Conservation (phyloP, 2,797 vertebrate genomes). For the Enteromius treurensis region DNA sequence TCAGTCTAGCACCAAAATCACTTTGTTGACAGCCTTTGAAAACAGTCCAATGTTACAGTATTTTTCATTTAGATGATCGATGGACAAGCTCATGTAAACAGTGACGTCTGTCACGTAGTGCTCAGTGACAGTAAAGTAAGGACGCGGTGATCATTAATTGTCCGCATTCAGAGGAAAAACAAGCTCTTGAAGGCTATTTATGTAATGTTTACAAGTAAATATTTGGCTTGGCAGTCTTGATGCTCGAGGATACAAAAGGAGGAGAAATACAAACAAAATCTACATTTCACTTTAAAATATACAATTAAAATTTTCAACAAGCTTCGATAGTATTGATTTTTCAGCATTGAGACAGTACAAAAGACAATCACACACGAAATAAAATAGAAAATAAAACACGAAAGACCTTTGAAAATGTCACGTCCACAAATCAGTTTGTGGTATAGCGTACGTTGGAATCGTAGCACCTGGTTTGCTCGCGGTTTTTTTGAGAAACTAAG, state of each 20-base stretch:
- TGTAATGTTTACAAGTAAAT: conserved; percentile 64
- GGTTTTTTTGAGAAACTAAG: conserved; percentile 68
- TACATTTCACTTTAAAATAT: conserved; percentile 86
- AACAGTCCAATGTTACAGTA: conserved; percentile 22
- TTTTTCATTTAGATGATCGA: conserved; percentile 39
- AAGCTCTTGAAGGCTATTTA: conserved; percentile 69
- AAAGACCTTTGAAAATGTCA: conserved; percentile 64
- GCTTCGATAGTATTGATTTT: conserved; percentile 80
- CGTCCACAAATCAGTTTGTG: conserved; percentile 72
- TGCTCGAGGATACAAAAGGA: conserved; percentile 60
- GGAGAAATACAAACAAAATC: conserved; percentile 66
- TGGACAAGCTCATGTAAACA: conserved; percentile 62
- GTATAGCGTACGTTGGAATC: conserved; percentile 73
- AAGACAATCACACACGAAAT: conserved; percentile 69
- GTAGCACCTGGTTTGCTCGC: conserved; percentile 78
- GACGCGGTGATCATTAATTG: conserved; percentile 34
- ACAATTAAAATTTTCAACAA: conserved; percentile 82
- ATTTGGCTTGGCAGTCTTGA: conserved; percentile 72
- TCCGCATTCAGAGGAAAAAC: conserved; percentile 58
- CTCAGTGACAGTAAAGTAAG: conserved; percentile 33
- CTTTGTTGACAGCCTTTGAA: conserved; percentile 38
- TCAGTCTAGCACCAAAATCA: conserved; percentile 70
- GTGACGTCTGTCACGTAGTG: conserved; percentile 59
- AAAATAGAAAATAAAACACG: conserved; percentile 66
- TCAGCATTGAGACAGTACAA: conserved; percentile 80